Base-by-base conservation (phyloP, 2,113 vertebrate species). In the Cyphomyrus plagiostoma region DNA sequence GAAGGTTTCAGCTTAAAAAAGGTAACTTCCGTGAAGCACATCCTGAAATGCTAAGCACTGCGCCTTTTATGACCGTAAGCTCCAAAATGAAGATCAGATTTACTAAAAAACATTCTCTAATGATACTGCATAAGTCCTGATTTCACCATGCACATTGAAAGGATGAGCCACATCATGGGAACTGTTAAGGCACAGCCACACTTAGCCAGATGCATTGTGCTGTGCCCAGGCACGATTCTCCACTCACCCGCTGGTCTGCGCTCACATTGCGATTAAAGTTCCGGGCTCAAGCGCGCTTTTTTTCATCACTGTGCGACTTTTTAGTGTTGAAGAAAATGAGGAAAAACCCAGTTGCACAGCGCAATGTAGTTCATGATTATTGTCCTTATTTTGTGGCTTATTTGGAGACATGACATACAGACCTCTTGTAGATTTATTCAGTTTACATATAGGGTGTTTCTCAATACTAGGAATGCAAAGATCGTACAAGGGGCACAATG, bases 11-110 rank as follows among this genome's bases (percentile, higher is more conserved):
- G 15, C 77, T 94, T 50, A 95, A 95, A 93, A 89, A 96, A 96
- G 97, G 97, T 98, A 91, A 92, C 92, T 50, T 7, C 19, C 23
- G 35, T 89, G 30, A 23, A 89, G 56, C 11, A 80, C 11, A 46
- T 23, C 5, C 50, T 52, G 30, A 42, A 10, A 89, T 49, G 23
- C 42, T 46, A 84, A 49, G 13, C 30, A 39, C 26, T 19, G 5
- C 6, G 0, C 74, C 7, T 42, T 70, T 30, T 70, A 26, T 77
- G 30, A 80, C 30, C 42, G 11, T 39, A 19, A 5, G 15, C 26
- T 39, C 70, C 39, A 17, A 42, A 80, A 80, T 42, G 13, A n/a
- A 84, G 45, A 84, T 23, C 42, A 84, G 82, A 13, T 42, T 3
- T 84, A 9, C 7, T 46, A 23, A 46, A 45, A 48, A 21, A 3